These are phyloP conservation scores for Halichoeres trimaculatus DNA, from an alignment of 2,113 vertebrate genomes.

Conservation along the genomic window DNA sequence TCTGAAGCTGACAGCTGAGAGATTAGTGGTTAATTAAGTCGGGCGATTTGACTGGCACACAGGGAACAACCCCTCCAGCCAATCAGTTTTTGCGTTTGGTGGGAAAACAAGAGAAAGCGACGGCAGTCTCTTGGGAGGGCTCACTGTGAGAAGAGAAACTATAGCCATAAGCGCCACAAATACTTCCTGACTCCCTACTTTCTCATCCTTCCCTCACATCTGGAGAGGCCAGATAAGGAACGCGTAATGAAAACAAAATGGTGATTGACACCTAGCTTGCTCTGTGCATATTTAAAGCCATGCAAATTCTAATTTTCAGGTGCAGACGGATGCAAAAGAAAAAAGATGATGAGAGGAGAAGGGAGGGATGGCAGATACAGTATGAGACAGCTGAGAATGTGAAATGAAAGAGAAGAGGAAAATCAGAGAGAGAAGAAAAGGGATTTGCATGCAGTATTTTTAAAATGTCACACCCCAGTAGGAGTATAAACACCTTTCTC, in stretches of 20 bases:
- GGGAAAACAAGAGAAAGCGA: slow-evolving; percentile 41
- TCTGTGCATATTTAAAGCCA: slow-evolving; percentile 43
- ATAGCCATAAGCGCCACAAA: slow-evolving; percentile 47
- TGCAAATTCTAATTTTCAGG: slow-evolving; percentile 41
- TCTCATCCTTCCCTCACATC: slow-evolving; percentile 52
- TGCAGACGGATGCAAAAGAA: slow-evolving; percentile 9
- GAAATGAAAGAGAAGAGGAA: slow-evolving; percentile 10
- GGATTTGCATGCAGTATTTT: slow-evolving; percentile 62
- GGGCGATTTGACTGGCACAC: slow-evolving; percentile 66
- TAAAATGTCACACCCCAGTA: slow-evolving; percentile 57
- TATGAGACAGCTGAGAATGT: slow-evolving; percentile 6
- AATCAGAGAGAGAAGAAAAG: slow-evolving; percentile 10
- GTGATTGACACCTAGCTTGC: slow-evolving; percentile 52
- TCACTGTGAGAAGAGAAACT: slow-evolving; percentile 38
- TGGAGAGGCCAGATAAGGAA: slow-evolving; percentile 65
- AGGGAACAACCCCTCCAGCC: slow-evolving; percentile 62
- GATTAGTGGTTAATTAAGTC: slow-evolving; percentile 79
- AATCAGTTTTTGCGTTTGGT: slow-evolving; percentile 56
- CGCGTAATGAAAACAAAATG: slow-evolving; percentile 53
- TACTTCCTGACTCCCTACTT: slow-evolving; percentile 42
- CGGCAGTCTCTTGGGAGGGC: slow-evolving; percentile 46
- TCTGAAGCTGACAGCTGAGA: slow-evolving; percentile 70
- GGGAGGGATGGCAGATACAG: slow-evolving; percentile 1
- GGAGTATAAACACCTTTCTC: slow-evolving; percentile 46
- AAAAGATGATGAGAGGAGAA: background rate